Evolutionary conservation across 2,113 vertebrate genomes (phyloP).

Genomic region (Nesogale talazaci): DNA sequence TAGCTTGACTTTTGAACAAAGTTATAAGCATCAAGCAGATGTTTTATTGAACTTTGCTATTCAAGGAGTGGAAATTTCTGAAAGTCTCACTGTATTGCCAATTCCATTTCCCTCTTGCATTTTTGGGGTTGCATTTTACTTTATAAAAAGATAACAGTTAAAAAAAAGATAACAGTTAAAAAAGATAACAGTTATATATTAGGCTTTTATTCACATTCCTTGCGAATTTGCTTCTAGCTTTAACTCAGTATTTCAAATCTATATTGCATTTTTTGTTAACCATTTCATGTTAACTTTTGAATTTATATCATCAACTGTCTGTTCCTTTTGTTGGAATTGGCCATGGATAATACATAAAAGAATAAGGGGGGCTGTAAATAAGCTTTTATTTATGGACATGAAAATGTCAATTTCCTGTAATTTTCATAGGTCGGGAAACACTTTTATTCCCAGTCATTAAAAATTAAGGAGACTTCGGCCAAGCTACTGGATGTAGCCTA

Average conservation of each 20-base stretch:
- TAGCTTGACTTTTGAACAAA: no score
- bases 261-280: not conserved
- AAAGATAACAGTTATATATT: not conserved
- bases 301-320: no score
- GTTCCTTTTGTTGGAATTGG: not conserved
- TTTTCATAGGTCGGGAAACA: not conserved
- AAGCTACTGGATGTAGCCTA: not conserved
- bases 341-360: not conserved
- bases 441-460: not conserved
- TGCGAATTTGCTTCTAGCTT: not conserved
- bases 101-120: not conserved
- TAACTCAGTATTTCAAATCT: not conserved
- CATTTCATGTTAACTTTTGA: no score
- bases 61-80: no score
- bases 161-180: no score
- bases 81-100: not conserved
- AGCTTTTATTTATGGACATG: not conserved
- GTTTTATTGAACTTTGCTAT: no score
- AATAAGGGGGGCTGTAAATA: not conserved
- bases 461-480: not conserved
- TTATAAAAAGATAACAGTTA: not conserved
- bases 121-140: not conserved
- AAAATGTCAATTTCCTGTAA: constrained; percentile 3
- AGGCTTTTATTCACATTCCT: not conserved
- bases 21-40: no score